Base-by-base conservation (phyloP, 2,113 vertebrate genomes). In the Cricetomys ansorgei region DNA sequence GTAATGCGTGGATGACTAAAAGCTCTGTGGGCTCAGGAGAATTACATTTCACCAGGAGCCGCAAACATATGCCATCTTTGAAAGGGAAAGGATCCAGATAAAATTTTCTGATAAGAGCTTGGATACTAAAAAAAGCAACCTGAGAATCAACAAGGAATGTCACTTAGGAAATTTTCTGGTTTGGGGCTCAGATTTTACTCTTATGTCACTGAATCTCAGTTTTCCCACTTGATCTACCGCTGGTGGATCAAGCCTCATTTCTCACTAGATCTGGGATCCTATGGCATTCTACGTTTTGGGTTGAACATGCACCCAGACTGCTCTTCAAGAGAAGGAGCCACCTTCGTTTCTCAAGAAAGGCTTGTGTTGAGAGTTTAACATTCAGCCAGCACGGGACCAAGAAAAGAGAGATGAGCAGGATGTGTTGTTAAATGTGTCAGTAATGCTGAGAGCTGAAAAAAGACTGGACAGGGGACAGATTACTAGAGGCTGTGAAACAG, bases 61-160 rank as follows among this genome's bases (percentile, higher is more conserved):
- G 57, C 10, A 57, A 69, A 92, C 83, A 40, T 5, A 9, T 64
- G 55, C 67, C 92, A 19, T 73, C 77, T 75, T 64, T 43, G 43
- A 94, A 92, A 91, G 43, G 67, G 67, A 89, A 95, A 77, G 37
- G 17, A 86, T 64, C 73, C 53, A 67, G 57, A 45, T 83, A 64
- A 73, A 48, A 4, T 43, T 89, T 95, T 85, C 85, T 93, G n/a
- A 81, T 67, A 62, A 95, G 75, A 55, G 37, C 67, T 11, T 43
- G 53, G 95, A 37, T 50, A 73, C 40, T 88, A 57, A 65, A 83
- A 83, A 81, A 94, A n/a, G 15, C 34, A n/a, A 10, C 37, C 83
- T 73, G 37, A 73, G 80, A 83, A 64, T 37, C 48, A 80, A 62
- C 21, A 86, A 43, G 37, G n/a, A 85, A 86, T 57, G 19, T 48